These are phyloP conservation scores for Serripes groenlandicus DNA, from an alignment of 2,888 invertebrate species.

Conservation along the genomic window DNA sequence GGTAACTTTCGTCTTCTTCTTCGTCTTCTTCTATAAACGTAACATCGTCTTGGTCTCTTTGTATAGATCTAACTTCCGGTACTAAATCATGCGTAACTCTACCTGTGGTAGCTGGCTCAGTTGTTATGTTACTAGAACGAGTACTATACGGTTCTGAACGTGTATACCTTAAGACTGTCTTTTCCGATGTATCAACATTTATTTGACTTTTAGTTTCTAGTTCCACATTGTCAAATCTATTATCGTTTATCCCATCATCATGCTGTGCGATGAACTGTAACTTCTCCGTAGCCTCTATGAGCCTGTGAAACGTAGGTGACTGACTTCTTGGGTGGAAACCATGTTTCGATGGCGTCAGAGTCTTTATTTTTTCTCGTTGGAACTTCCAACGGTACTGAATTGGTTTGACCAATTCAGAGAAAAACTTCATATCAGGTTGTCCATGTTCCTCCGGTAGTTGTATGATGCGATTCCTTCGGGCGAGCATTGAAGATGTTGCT, in stretches of 20 bases:
- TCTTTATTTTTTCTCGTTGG: conserved; percentile 66
- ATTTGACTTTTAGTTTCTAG: conserved; percentile 51
- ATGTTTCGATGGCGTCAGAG: conserved; percentile 75
- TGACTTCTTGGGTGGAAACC: conserved; percentile 77
- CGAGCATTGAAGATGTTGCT: conserved; percentile 62
- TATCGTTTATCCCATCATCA: conserved; percentile 1
- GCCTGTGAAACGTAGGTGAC: conserved; percentile 78
- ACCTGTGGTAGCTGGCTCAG: conserved; percentile 16
- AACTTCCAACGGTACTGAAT: conserved; percentile 69
- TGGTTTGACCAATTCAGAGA: conserved; percentile 73
- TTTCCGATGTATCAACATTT: conserved; percentile 17
- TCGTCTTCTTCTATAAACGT: conserved; percentile 31
- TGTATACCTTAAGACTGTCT: conserved; percentile 1
- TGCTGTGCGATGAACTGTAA: conserved; percentile 49
- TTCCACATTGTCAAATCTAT: not conserved
- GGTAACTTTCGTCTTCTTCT: conserved; percentile 26
- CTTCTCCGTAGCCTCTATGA: conserved; percentile 74
- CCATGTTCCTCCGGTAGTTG: conserved; percentile 40
- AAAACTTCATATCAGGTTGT: conserved; percentile 66
- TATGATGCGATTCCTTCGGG: conserved; percentile 26
- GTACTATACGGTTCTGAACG: conserved; percentile 45
- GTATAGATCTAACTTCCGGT: conserved; percentile 34
- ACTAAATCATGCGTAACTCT: conserved; percentile 7
- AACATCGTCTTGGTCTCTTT: conserved; percentile 26
- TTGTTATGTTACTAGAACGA: conserved; percentile 29